Percentiles rank a stretch among this genome's conserved stretches.
Conservation (phyloP, 2,113 vertebrate species). For the Lepidothrix coronata region DNA sequence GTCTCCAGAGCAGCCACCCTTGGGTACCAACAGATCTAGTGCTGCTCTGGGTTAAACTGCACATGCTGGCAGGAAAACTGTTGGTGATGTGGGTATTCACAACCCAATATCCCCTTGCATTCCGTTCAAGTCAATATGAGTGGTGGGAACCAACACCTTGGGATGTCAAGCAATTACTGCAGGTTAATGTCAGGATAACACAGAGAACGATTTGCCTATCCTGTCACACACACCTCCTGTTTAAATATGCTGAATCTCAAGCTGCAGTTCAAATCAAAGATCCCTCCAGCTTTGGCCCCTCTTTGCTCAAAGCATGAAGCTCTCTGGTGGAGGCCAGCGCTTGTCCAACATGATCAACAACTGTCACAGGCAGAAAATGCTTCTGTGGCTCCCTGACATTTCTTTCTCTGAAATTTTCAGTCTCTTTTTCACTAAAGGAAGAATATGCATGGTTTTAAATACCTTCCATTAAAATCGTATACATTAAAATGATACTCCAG, state of each 20-base stretch:
- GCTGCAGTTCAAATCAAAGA: not conserved
- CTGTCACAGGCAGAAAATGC: not conserved
- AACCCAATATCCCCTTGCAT: rapidly evolving
- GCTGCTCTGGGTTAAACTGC: not conserved
- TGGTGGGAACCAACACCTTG: not conserved
- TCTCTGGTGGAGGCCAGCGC: not conserved
- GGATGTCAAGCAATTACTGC: not conserved
- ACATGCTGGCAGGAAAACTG: not conserved
- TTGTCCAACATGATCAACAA: not conserved
- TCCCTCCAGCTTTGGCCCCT: not conserved
- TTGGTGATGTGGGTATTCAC: not conserved
- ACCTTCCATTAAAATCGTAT: not conserved
- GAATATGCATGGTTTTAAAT: not conserved
- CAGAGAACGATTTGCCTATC: not conserved
- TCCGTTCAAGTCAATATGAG: rapidly evolving
- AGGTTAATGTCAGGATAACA: not conserved
- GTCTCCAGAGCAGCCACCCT: not conserved
- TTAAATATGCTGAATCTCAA: not conserved
- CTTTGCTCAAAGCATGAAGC: not conserved
- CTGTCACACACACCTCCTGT: not conserved
- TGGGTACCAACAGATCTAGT: not conserved
- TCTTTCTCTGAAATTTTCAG: not conserved
- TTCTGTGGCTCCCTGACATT: not conserved
- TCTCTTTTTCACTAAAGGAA: not conserved
- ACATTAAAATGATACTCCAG: not conserved